Evolutionary conservation across 2,797 vertebrate species (phyloP).

Genomic region (Heterohyrax brucei): DNA sequence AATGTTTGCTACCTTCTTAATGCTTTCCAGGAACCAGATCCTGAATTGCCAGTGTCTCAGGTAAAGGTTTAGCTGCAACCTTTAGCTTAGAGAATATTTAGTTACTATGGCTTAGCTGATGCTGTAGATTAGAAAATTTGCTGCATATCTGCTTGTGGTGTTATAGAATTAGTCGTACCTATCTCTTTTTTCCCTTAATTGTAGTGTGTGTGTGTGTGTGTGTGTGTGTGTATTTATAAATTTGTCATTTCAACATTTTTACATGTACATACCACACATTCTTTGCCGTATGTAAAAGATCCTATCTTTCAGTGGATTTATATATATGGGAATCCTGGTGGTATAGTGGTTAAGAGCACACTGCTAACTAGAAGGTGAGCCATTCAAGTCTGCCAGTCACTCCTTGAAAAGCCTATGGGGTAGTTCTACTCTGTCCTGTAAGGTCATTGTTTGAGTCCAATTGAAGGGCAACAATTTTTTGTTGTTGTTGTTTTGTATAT

Average conservation of each 20-base stretch:
- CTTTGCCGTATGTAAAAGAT: conserved; percentile 11
- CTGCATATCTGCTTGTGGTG: conserved; percentile 15
- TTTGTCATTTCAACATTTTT: background rate
- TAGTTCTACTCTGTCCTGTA: no score
- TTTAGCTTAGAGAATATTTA: conserved; percentile 73
- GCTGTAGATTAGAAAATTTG: conserved; percentile 65
- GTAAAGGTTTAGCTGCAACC: conserved; percentile 84
- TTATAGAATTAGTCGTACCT: conserved; percentile 62
- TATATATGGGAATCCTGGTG: no score
- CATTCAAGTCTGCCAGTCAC: no score
- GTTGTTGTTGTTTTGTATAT: background rate
- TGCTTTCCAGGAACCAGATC: conserved; percentile 88
- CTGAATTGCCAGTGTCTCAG: conserved; percentile 87
- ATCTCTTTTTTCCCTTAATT: background rate
- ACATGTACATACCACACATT: background rate
- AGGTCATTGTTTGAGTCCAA: no score
- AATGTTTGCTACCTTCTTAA: conserved; percentile 73
- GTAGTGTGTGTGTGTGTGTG: no score
- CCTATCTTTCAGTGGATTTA: background rate
- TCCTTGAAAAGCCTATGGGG: no score
- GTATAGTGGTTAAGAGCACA: no score
- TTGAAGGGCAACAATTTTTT: no score
- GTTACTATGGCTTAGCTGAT: conserved; percentile 45
- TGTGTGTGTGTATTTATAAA: no score
- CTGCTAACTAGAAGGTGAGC: no score